Evolutionary conservation across 2,888 invertebrate species (phyloP).

Genomic region (Oxystoma pomonae): DNA sequence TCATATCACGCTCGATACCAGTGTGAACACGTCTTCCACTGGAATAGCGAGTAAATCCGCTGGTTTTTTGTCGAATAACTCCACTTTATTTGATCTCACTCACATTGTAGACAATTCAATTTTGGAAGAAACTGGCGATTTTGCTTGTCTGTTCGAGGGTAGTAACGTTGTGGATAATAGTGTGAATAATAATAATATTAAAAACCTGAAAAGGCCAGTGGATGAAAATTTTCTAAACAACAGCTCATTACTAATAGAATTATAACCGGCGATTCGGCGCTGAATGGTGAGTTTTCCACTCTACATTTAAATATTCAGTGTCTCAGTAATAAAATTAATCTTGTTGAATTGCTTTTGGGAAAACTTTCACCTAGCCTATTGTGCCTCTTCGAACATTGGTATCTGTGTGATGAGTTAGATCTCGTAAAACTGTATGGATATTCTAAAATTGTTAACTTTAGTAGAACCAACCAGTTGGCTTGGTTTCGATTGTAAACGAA

Average conservation of each 20-base stretch:
- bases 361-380: not conserved
- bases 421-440: not conserved
- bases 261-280: not conserved
- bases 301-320: not conserved
- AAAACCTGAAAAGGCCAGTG: not conserved
- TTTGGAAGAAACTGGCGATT: not conserved
- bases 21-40: not conserved
- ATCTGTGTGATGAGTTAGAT: not conserved
- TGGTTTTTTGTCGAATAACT: not conserved
- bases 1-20: not conserved
- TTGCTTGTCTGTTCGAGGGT: not conserved
- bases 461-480: not conserved
- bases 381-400: not conserved
- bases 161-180: not conserved
- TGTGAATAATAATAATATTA: not conserved
- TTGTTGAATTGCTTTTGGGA: not conserved
- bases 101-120: not conserved
- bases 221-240: not conserved
- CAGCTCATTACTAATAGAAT: not conserved
- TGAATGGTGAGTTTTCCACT: not conserved
- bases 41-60: not conserved
- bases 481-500: not conserved
- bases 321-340: not conserved
- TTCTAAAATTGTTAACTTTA: not conserved
- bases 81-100: not conserved